Base-by-base conservation (phyloP, 2,888 invertebrate genomes). In the Andrena fulva region DNA sequence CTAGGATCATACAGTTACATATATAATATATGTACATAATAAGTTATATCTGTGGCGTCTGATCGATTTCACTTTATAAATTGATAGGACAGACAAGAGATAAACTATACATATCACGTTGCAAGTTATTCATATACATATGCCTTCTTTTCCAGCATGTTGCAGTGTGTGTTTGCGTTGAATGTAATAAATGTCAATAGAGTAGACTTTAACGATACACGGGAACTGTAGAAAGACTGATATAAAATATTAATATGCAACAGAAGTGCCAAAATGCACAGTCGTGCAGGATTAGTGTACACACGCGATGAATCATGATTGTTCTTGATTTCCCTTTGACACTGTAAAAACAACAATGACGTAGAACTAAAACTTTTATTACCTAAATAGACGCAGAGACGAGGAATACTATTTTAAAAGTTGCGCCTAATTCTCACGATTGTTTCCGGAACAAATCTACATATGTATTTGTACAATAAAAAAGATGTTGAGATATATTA, bases 201-300 rank as follows among this genome's bases (percentile, higher is more conserved):
- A 71, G 20, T 69, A 67, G 3, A 24, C 16, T 60, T 52, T 54
- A 59, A 29, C 71, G 71, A 24, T 33, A 72, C 71, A 77, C 42
- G 75, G 59, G 73, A 62, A 69, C 64, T 69, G 73, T 81, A 74
- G 50, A 76, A 88, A 88, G 87, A 88, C 87, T 87, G 88, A 85
- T 76, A 78, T 66, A 62, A 73, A 69, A 84, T 62, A 56, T 80
- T 77, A 72, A 67, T 75, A 64, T 70, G 54, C 6, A 74, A 87
- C 50, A 52, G 31, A 81, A 79, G 86, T 87, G 87, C 87, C 85
- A 87, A 87, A 82, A 77, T 60, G 50, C 75, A 77, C 59, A 74
- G 31, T 62, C 29, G 62, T 80, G 60, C 64, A 67, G 12, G 12
- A 63, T 70, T 64, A 69, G 50, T 82, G 16, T 82, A 54, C 12